Conservation (phyloP, 92 coral and sea anemone species). For the Porites cylindrica region DNA sequence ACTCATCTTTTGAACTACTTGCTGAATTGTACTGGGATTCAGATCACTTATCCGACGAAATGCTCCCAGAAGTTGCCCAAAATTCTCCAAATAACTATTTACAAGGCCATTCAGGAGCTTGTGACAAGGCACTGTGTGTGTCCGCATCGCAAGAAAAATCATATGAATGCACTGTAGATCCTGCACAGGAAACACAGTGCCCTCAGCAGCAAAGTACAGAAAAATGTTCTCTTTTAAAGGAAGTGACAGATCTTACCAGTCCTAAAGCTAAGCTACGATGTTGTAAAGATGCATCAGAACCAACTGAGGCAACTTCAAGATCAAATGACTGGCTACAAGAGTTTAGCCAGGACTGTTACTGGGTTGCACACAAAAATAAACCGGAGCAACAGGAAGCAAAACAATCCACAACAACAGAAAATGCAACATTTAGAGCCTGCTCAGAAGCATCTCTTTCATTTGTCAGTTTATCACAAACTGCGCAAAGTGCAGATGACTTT, state of each 20-base stretch:
- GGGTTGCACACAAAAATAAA: constrained; percentile 33
- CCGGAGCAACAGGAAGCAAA: not conserved
- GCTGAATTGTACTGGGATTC: constrained; percentile 31
- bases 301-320: not conserved
- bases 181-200: not conserved
- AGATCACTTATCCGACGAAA: not conserved
- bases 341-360: constrained; percentile 45
- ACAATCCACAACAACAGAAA: not conserved
- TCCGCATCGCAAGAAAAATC: not conserved
- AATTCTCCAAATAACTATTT: not conserved
- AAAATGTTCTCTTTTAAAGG: not conserved
- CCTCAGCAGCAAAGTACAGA: not conserved
- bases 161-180: not conserved
- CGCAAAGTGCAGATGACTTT: constrained; percentile 37
- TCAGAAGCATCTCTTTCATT: not conserved
- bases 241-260: constrained; percentile 7
- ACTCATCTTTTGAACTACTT: constrained; percentile 10
- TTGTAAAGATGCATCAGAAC: not conserved
- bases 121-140: not conserved
- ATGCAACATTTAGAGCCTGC: not conserved
- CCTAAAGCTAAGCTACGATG: constrained; percentile 31
- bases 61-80: not conserved
- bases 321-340: constrained; percentile 60
- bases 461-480: not conserved
- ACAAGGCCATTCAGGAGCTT: not conserved